Percentiles rank a stretch among this genome's conserved stretches.
Conservation (phyloP, 2,797 vertebrate species). For the Carduelis carduelis region DNA sequence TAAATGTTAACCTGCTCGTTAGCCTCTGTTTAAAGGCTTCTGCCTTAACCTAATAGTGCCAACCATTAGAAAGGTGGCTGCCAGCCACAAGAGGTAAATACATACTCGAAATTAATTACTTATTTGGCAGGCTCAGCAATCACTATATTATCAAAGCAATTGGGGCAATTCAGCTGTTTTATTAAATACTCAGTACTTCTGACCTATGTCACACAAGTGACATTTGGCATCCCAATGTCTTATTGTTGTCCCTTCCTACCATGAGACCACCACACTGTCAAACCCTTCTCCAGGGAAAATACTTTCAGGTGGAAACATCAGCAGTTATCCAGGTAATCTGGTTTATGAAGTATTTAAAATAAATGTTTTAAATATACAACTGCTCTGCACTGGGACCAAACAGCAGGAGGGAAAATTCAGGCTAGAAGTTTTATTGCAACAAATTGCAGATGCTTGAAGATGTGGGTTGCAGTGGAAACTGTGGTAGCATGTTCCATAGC, state of each 20-base stretch:
- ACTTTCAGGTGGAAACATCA: background rate
- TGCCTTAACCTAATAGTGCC: background rate
- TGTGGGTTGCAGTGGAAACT: background rate
- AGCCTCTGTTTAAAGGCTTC: constrained; percentile 14
- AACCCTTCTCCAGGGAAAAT: background rate
- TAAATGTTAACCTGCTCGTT: background rate
- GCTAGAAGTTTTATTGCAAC: background rate
- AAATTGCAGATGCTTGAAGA: background rate
- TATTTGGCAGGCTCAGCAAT: constrained; percentile 28
- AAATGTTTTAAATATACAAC: background rate
- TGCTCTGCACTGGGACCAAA: background rate
- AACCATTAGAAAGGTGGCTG: constrained; percentile 11
- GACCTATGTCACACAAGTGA: background rate
- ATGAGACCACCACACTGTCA: background rate
- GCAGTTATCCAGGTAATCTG: constrained; percentile 15
- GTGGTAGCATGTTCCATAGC: background rate
- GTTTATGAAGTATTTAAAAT: background rate
- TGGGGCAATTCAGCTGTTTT: background rate
- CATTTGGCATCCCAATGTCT: background rate
- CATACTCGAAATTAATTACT: constrained; percentile 38
- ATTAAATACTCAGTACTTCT: constrained; percentile 16
- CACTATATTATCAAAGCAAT: constrained; percentile 23
- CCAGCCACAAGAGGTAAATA: constrained; percentile 8
- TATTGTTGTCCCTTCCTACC: background rate
- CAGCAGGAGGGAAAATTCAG: background rate